Evolutionary conservation across 2,888 invertebrate species (phyloP), one percentile per base, ranked within the genome.

Genomic region (Physocephala rufipes): DNA sequence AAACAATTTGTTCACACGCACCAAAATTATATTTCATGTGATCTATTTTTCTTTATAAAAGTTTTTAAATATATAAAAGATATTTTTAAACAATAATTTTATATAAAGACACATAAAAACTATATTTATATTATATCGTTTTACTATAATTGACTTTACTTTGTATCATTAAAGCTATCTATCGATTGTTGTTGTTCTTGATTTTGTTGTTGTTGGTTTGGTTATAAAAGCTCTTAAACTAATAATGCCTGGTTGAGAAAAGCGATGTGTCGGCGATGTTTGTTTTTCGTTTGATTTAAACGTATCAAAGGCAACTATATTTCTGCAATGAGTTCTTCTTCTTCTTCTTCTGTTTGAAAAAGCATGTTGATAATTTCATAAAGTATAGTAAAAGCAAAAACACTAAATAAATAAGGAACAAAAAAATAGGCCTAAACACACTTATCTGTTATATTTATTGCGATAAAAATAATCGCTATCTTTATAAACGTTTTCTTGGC

Each of bases 401-500:
- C 30, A 36, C 19, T 30, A n/a, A 43, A 28, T 21, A 36, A 2
- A 12, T 24, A 55, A 63, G 45, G 19, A 21, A 43, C 16, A 47
- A 13, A 47, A 12, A 7, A 13, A 36, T 43, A 4, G 36, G 4
- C 4, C 4, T 36, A 36, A 36, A 36, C n/a, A n/a, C n/a, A n/a
- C n/a, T n/a, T n/a, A n/a, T n/a, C n/a, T n/a, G n/a, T n/a, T n/a
- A n/a, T n/a, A n/a, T n/a, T n/a, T n/a, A n/a, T n/a, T n/a, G n/a
- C n/a, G n/a, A n/a, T n/a, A 36, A 36, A 36, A 30, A 21, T 16
- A 61, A 21, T 68, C 47, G 53, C 36, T 68, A 68, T 68, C 61
- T 19, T 49, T 15, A 62, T 30, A 45, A 62, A 68, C 28, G n/a
- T 21, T 62, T 67, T 53, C 36, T 67, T 67, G 67, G 71, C 67